These are phyloP conservation scores for Limnephilus auricula DNA, from an alignment of 2,888 invertebrate species.

Conservation along the genomic window DNA sequence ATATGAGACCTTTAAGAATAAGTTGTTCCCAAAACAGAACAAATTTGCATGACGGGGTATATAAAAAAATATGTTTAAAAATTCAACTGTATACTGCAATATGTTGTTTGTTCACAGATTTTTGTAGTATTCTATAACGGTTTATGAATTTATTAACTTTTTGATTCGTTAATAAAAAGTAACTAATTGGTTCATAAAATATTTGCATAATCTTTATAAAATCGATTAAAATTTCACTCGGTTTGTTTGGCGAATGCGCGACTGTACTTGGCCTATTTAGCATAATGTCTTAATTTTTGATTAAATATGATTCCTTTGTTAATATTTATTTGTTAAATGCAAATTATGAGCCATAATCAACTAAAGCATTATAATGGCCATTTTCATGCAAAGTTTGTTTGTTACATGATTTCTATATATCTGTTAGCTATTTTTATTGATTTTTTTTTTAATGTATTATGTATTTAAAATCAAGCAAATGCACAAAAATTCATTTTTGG, in stretches of 20 bases:
- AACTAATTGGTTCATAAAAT: too few species aligned
- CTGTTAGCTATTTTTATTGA: neutral
- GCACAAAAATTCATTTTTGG: too few species aligned
- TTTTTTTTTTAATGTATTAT: too few species aligned
- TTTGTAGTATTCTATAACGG: neutral
- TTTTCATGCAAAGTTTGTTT: neutral
- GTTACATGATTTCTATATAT: neutral
- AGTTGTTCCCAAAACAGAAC: too few species aligned
- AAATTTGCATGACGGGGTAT: too few species aligned
- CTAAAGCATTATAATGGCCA: neutral
- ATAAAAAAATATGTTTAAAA: neutral
- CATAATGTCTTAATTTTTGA: neutral
- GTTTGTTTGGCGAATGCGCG: neutral
- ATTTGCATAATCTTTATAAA: neutral
- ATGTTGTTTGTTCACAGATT: neutral
- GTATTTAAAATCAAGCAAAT: too few species aligned
- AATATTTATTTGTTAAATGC: neutral
- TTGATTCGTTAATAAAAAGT: too few species aligned
- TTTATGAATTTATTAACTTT: neutral
- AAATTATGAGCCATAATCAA: neutral
- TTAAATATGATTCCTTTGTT: neutral
- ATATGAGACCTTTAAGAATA: too few species aligned
- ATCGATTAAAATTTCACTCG: neutral
- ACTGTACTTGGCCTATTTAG: neutral
- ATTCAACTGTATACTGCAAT: neutral